Percentiles rank a stretch among this genome's conserved stretches.
Conservation (phyloP, 2,797 vertebrate species). For the Smutsia temminckii region DNA sequence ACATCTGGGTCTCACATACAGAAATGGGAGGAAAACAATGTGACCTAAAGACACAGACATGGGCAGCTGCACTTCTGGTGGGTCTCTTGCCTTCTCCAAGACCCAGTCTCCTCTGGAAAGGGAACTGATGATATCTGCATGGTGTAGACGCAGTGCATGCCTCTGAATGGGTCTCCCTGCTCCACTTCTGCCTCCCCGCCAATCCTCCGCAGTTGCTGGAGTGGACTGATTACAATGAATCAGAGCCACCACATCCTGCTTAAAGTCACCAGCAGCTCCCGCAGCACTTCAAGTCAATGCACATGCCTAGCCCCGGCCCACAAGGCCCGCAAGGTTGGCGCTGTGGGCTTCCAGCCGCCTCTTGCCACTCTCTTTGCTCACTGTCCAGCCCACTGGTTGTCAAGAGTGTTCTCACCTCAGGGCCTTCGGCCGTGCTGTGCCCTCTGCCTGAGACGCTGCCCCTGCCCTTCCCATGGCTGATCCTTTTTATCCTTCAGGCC, state of each 20-base stretch:
- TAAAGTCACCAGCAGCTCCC: neutral
- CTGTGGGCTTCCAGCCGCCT: neutral
- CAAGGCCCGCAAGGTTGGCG: neutral
- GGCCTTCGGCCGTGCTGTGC: neutral
- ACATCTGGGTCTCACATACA: neutral
- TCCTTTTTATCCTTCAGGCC: neutral
- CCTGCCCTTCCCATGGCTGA: neutral
- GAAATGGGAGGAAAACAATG: neutral
- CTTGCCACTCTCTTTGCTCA: neutral
- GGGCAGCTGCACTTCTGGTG: neutral
- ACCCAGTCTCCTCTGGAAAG: neutral
- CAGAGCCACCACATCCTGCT: neutral
- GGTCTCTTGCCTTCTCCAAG: neutral
- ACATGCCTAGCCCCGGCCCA: neutral
- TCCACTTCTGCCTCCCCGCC: neutral
- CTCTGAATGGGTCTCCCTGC: neutral
- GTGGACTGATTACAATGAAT: neutral
- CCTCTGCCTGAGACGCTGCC: neutral
- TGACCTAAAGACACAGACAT: neutral
- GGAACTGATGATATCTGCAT: accelerated
- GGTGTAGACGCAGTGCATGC: neutral
- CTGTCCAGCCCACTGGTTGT: neutral
- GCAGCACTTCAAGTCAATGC: neutral
- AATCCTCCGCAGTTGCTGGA: accelerated
- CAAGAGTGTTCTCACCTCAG: neutral